Base-by-base conservation (phyloP, 2,888 invertebrate species). In the Phortica magna region DNA sequence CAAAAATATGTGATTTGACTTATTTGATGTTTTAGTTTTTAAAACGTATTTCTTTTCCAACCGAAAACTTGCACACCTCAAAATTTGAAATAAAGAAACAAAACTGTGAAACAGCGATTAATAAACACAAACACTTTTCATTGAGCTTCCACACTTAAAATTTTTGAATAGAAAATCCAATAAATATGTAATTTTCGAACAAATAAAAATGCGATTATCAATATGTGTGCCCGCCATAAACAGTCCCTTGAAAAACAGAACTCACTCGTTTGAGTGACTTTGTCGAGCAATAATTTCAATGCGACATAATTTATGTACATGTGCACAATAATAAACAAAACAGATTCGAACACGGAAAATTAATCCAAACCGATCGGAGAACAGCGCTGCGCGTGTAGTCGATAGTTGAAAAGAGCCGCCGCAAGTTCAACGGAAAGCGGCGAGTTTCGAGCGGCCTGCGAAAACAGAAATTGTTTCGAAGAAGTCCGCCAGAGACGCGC, bases 401-500 rank as follows among this genome's bases (percentile, higher is more conserved):
- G 61, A 64, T 1, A 12, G 39, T 19, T 41, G 68, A 68, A 68
- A 57, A 59, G 59, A 41, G n/a, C 70, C 53, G 70, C 48, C 70
- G 53, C 68, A 2, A 17, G 10, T 31, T 31, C n/a, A 65, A 41
- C 67, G 68, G 74, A 67, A 53, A 43, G 43, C 48, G 9, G 48
- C 59, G 64, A 39, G 39, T 64, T 17, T 53, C 19, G 48, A 57
- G 17, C 70, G n/a, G 17, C 22, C 14, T 59, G 57, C 31, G 14
- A 55, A 57, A 59, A 19, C 53, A 41, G 41, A 14, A 39, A 12
- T 39, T 2, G 12, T 10, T n/a, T 41, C 19, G 31, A 22, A 22
- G 67, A 77, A 76, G 73, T 76, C 76, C 77, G 79, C 75, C 75
- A 77, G 84, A 85, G 88, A 90, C 89, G 89, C 90, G 90, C 90